Evolutionary conservation across 1,140 invertebrate genomes (phyloP), one percentile per base, ranked within the genome.

Genomic region (Pteromalus puparum): DNA sequence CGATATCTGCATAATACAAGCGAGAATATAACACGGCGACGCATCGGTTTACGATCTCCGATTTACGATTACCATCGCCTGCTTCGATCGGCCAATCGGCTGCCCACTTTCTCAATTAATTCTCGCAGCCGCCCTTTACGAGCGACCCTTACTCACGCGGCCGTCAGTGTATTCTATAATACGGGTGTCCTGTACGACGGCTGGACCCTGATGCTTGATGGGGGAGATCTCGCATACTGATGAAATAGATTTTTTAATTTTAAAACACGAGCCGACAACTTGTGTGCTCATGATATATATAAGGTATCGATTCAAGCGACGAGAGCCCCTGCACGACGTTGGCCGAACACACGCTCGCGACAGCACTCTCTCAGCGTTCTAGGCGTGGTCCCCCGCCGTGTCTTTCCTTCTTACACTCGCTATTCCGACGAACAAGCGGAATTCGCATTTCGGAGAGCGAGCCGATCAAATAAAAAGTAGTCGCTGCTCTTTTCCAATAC

Each of bases 251-350:
- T 67, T 67, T 26, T 67, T 18, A 67, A 24, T 67, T 67, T 67
- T 67, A 13, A 48, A 48, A 48, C 46, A 15, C 46, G 30, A 34
- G 30, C 30, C 30, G 30, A 34, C 15, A 48, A 48, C 13, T 18
- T 18, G 46, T 46, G 46, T 15, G 46, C n/a, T n/a, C n/a, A n/a
- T n/a, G n/a, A n/a, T 48, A 48, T 21, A 61, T 61, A 61, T n/a
- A 6, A 61, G 4, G 6, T 5, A 61, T 61, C 53, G 53, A 61
- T 61, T n/a, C 18, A 53, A 53, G 13, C 48, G n/a, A n/a, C n/a
- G 30, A 34, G 74, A 13, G 82, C 82, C 46, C 82, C 82, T 84
- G 67, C 10, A 30, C 1, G 79, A 61, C 76, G 30, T 61, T 12
- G 4, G n/a, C 82, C 76, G 24, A 68, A 61, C 46, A 26, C 12